Base-by-base conservation (phyloP, 2,888 invertebrate genomes). In the Bursaphelenchus okinawaensis region DNA sequence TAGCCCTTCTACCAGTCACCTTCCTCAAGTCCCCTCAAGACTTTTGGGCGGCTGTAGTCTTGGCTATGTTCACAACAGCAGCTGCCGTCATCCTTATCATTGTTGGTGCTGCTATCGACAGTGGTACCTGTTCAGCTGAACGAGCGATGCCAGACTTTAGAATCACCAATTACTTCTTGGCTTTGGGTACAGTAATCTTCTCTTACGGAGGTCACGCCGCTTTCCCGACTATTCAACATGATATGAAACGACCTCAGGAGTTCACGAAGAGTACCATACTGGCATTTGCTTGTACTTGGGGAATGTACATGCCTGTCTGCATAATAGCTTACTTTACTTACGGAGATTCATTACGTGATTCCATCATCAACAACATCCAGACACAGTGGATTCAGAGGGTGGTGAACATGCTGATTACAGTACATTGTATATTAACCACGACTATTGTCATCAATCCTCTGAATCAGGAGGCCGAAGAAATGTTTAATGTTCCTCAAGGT, bases 1-100 rank as follows among this genome's bases (percentile, higher is more conserved):
- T 74, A 26, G 66, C 71, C 26, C 74, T 80, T 23, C 68, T 78
- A 16, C 80, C 80, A 24, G 63, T 80, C n/a, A 73, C 72, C 7
- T 76, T 80, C 67, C 68, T 80, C 50, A 80, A 80, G 64, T 78
- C 78, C 3, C 80, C 80, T 8, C 72, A 76, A 52, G 80, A 80
- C 65, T 80, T 80, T 69, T 80, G 80, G 80, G 29, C 59, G 7
- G 19, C 22, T 16, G 55, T 62, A 55, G 55, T 57, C n/a, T 56
- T 78, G 52, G 78, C 79, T 7, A 80, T 79, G 79, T 67, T 79
- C 65, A 81, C 81, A 7, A 81, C 81, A 7, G 70, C 76, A 4
- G 66, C 67, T 19, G 81, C 81, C 22, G 79, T 80, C 24, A 62
- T 81, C 24, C 64, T 81, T 28, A 80, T 81, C 60, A 59, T 73